phyloP scores from a whole-genome alignment of 30 jellyfish, hydroid and myxozoan genomes.

The Pelagia noctiluca region DNA sequence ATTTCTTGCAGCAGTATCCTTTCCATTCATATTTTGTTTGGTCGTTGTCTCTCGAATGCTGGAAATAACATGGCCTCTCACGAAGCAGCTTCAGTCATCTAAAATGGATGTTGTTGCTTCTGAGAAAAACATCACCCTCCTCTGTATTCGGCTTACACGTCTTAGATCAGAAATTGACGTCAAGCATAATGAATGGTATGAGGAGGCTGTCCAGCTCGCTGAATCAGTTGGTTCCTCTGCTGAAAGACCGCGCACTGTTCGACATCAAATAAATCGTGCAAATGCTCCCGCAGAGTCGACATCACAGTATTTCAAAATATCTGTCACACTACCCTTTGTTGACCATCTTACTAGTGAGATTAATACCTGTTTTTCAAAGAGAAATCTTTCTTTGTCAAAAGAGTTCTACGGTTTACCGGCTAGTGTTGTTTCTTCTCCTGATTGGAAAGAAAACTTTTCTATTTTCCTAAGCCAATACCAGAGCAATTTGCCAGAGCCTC shows the following conservation, averaged over 20 bases:
- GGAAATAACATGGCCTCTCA: conserved; percentile 39
- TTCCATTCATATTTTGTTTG: conserved; percentile 31
- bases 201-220: conserved; percentile 46
- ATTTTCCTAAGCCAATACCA: not conserved
- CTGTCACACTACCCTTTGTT: conserved; percentile 47
- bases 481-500: conserved; percentile 48
- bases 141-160: not conserved
- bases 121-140: conserved; percentile 14
- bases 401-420: conserved; percentile 43
- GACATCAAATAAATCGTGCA: conserved; percentile 30
- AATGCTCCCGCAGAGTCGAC: conserved; percentile 37
- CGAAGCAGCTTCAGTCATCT: conserved; percentile 46
- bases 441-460: conserved; percentile 49
- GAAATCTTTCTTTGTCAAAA: not conserved
- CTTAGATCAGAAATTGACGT: conserved; percentile 19
- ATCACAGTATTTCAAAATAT: conserved; percentile 33
- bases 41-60: conserved; percentile 38
- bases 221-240: conserved; percentile 22
- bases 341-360: conserved; percentile 57
- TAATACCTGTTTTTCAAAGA: conserved; percentile 18
- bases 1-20: conserved; percentile 17
- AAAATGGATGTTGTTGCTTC: conserved; percentile 22
- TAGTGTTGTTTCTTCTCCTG: not conserved
- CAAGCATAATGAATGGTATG: conserved; percentile 23
- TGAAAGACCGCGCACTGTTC: conserved; percentile 29